Base-by-base conservation (phyloP, 1,140 invertebrate genomes). In the Hycleus phaleratus region DNA sequence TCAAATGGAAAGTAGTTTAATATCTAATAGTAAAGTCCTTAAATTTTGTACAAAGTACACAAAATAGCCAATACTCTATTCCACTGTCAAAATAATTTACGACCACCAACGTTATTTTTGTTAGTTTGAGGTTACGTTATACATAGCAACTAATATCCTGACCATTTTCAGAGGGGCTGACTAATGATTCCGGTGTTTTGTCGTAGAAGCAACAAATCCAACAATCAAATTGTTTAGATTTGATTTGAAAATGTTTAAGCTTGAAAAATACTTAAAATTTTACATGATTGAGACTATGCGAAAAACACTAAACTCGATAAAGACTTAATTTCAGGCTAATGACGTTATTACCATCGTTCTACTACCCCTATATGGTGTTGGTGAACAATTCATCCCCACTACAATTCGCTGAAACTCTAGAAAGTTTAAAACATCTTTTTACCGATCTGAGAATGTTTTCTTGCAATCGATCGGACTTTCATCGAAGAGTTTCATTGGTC, bases 381-480 rank as follows among this genome's bases (percentile, higher is more conserved):
- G 18, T 18, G 18, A 18, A 18, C 18, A 18, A 18, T 18, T 7
- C 7, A 7, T 7, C 32, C 32, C 32, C 32, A 3, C 32, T 7
- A 32, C 7, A 32, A 7, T 32, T 32, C 0, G 32, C 4, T 32
- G 4, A 5, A 32, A 32, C 7, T 32, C 32, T 32, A 32, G 32
- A 32, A 32, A 32, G 32, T 32, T 65, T 59, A 66, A 66, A 73
- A 70, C 71, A 70, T 73, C 71, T 73, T 73, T 73, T 73, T 73
- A 71, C 69, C 32, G 60, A 66, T 70, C 71, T 73, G 63, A 73
- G 71, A 73, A 69, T 61, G 65, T 71, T 73, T 73, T 73, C 71
- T 73, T 73, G 66, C 66, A 73, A 32, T 73, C 64, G 71, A 73
- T 73, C 70, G 49, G 4, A 32, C 4, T 32, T 32, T 26, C 38